Conservation (phyloP, 2,888 invertebrate genomes). For the Periphyllus acericola region DNA sequence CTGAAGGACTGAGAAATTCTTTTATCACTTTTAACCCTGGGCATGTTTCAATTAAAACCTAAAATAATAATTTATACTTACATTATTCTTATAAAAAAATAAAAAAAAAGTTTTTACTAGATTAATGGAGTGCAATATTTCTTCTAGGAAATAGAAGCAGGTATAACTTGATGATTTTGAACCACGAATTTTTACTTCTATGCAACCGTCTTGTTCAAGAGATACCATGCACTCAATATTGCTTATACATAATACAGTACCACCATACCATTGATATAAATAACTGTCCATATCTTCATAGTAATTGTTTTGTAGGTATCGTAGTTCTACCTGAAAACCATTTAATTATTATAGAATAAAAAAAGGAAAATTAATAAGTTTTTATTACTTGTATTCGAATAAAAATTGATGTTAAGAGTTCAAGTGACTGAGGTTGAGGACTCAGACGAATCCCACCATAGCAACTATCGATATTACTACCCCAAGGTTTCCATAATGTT, state of each 20-base stretch:
- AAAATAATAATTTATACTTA: neutral
- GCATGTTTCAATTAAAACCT: constrained; percentile 55
- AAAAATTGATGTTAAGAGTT: constrained; percentile 76
- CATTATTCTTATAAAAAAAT: constrained; percentile 37
- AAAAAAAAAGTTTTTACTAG: constrained; percentile 68
- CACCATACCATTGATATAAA: constrained; percentile 78
- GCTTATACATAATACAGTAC: constrained; percentile 77
- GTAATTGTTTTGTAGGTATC: constrained; percentile 49
- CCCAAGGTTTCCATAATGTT: constrained; percentile 75
- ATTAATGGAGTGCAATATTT: constrained; percentile 74
- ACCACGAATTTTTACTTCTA: constrained; percentile 77
- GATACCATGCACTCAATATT: constrained; percentile 77
- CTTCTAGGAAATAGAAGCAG: constrained; percentile 78
- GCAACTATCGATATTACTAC: constrained; percentile 68
- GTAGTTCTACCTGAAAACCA: constrained; percentile 65
- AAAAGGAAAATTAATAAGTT: neutral
- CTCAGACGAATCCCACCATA: constrained; percentile 76
- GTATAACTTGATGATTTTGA: constrained; percentile 71
- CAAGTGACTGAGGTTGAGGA: constrained; percentile 71
- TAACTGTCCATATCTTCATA: constrained; percentile 70
- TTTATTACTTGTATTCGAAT: constrained; percentile 72
- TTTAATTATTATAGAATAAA: neutral
- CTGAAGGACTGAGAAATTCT: constrained; percentile 49
- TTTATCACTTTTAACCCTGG: constrained; percentile 55
- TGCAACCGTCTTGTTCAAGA: constrained; percentile 70